Evolutionary conservation across 2,888 invertebrate species (phyloP).

Genomic region (Drosophila picticornis): DNA sequence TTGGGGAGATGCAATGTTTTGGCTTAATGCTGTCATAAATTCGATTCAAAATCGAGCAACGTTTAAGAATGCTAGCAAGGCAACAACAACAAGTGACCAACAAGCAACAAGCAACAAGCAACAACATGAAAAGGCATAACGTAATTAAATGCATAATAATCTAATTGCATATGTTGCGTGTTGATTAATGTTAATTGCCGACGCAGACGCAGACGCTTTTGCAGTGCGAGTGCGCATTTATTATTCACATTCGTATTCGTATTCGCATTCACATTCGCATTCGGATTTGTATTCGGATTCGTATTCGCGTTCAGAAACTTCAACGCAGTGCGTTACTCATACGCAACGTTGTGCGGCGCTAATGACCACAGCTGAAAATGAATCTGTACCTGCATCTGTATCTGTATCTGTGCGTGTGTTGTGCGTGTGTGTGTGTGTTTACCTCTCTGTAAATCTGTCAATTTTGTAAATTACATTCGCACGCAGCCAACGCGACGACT

Average conservation of each 20-base stretch:
- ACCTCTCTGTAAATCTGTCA: constrained; percentile 67
- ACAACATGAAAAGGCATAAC: constrained; percentile 57
- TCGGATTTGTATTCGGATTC: not conserved
- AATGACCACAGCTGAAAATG: constrained; percentile 46
- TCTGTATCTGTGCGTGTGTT: constrained; percentile 14
- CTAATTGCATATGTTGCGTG: constrained; percentile 81
- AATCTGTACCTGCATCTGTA: constrained; percentile 31
- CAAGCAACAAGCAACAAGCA: constrained; percentile 6
- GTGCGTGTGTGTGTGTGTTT: constrained; percentile 26
- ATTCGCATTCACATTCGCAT: not conserved
- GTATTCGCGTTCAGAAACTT: constrained; percentile 7
- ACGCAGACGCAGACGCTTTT: constrained; percentile 61
- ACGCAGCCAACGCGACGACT: constrained; percentile 64
- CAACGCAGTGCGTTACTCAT: constrained; percentile 56
- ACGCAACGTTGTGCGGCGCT: constrained; percentile 60
- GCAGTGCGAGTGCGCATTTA: constrained; percentile 61
- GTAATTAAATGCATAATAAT: constrained; percentile 81
- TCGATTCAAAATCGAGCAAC: constrained; percentile 40
- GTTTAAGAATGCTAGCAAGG: constrained; percentile 47
- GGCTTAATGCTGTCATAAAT: constrained; percentile 45
- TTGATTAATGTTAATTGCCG: constrained; percentile 82
- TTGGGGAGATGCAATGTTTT: constrained; percentile 17
- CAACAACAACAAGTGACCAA: constrained; percentile 12
- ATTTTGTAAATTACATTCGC: constrained; percentile 75
- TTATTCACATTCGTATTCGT: constrained; percentile 38